Evolutionary conservation across 2,888 invertebrate species (phyloP).

Genomic region (Drosophila lutescens): DNA sequence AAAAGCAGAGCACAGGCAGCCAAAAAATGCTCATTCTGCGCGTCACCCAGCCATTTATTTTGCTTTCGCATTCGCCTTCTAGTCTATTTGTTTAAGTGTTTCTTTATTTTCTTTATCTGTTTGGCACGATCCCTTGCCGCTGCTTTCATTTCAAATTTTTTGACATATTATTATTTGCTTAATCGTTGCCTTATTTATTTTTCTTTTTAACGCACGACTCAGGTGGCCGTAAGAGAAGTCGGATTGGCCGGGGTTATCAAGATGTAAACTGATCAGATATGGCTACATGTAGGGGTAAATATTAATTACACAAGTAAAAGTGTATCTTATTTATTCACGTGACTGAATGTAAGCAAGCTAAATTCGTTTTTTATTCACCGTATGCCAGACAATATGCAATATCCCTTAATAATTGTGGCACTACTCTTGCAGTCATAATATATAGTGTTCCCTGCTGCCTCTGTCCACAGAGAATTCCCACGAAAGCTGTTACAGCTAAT

Average conservation of each 20-base stretch:
- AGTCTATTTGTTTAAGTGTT: slow-evolving; percentile 72
- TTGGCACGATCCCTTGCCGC: slow-evolving; percentile 7
- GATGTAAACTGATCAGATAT: slow-evolving; percentile 16
- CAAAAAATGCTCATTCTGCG: slow-evolving; percentile 58
- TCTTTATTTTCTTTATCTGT: slow-evolving; percentile 26
- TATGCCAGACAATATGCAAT: background rate
- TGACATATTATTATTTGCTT: slow-evolving; percentile 53
- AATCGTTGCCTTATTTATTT: slow-evolving; percentile 40
- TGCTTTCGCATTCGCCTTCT: slow-evolving; percentile 39
- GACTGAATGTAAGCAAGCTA: slow-evolving; percentile 9
- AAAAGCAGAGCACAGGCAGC: slow-evolving; percentile 20
- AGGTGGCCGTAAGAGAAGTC: slow-evolving; percentile 22
- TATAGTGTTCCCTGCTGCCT: background rate
- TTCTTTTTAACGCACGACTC: slow-evolving; percentile 32
- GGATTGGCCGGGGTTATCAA: slow-evolving; percentile 14
- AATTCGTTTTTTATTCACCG: background rate
- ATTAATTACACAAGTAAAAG: slow-evolving; percentile 2
- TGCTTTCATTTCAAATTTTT: slow-evolving; percentile 42
- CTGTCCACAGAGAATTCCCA: slow-evolving; percentile 39
- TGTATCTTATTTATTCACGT: slow-evolving; percentile 14
- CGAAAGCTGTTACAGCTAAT: slow-evolving; percentile 13
- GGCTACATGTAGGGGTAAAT: background rate
- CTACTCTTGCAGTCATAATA: background rate
- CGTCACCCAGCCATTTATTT: slow-evolving; percentile 52
- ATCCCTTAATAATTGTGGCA: background rate